Base-by-base conservation (phyloP, 2,888 invertebrate genomes). In the Philhelius pedissequus region DNA sequence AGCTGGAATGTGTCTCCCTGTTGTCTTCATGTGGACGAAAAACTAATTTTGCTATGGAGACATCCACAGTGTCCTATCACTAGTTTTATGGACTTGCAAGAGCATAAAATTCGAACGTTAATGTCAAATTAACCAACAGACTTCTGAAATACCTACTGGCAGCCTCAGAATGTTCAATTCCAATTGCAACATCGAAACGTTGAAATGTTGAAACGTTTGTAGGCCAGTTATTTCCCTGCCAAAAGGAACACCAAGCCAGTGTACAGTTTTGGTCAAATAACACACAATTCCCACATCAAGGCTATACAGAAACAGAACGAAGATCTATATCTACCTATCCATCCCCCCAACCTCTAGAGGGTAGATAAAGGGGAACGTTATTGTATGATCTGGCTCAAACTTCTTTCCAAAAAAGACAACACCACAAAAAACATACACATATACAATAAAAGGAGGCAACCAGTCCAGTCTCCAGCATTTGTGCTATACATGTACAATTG, bases 91-190 rank as follows among this genome's bases (percentile, higher is more conserved):
- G 58, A 43, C 32, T 30, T 30, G 11, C 20, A 45, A 35, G 48
- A 9, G 50, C 64, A 76, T 76, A 56, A 75, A 81, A 76, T 81
- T 50, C 70, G 7, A 81, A 58, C 70, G 76, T 81, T 76, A 70
- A 81, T 81, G 76, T 76, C 76, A 81, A 81, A 76, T 81, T 81
- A 81, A 81, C 76, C 76, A 81, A 66, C 76, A 71, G 56, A 64
- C 70, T 66, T 40, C 50, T 70, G 64, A 50, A 78, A 38, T 32
- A 58, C 56, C 69, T 22, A 35, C 20, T 25, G n/a, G 7, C 4
- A 18, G 52, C 18, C 25, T 18, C 18, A 45, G 48, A 43, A 62
- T 75, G 45, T 22, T 64, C 64, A 48, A 54, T 62, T 69, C 25
- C 69, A 69, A 64, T 43, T 70, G 80, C 76, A 64, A n/a, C 22